Evolutionary conservation across 2,888 invertebrate species (phyloP), one percentile per base, ranked within the genome.

Genomic region (Leptodirus hochenwartii): DNA sequence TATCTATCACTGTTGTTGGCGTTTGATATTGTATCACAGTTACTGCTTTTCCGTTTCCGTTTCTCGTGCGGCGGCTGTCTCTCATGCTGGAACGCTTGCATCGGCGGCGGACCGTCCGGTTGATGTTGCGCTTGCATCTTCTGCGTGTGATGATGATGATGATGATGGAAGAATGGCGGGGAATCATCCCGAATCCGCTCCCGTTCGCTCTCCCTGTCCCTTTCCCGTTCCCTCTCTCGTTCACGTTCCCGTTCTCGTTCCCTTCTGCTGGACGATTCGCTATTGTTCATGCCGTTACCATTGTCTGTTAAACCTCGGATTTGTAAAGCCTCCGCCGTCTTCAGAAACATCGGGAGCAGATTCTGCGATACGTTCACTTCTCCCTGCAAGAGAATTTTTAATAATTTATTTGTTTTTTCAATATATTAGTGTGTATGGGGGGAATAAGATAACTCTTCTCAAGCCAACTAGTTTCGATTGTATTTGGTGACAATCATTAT

Each of bases 321-420:
- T 69, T 87, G 84, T 60, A 87, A 68, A 46, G 84, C 82, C 62
- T 85, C 85, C 43, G 85, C 85, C 49, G 84, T 87, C 66, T 82
- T 81, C 53, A 87, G 69, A 67, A 87, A 82, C 70, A 78, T 78
- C 48, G 82, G 79, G 59, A 87, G 64, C 58, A 82, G 73, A 62
- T 82, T 79, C 64, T 87, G 85, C 52, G 82, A 84, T 57, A 87
- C 82, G 61, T 85, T 85, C 36, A 56, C 54, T 39, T 47, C 47
- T 23, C 38, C 38, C n/a, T 6, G 20, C n/a, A 6, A 20, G 20
- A 20, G n/a, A 20, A n/a, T 20, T 8, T 20, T 20, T 20, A 6
- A 8, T 20, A 17, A 17, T 17, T 16, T 16, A 9, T 15, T 16
- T n/a, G n/a, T n/a, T n/a, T n/a, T n/a, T n/a, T n/a, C n/a, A n/a